Conservation (phyloP, 2,797 vertebrate genomes). For the Enteromius argenteus region DNA sequence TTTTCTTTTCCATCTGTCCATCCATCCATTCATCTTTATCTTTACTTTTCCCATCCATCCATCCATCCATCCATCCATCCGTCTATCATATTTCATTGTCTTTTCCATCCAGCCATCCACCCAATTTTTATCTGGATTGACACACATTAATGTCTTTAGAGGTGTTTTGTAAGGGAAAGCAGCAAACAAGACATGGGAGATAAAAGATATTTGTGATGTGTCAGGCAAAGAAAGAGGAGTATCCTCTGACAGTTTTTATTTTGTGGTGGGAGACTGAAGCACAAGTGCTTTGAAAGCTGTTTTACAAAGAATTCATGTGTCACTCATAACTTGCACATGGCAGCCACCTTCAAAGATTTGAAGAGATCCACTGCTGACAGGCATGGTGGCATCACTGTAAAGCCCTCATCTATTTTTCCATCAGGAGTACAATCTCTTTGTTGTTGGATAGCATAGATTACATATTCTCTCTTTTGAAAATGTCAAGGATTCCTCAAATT, state of each 20-base stretch:
- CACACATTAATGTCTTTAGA: constrained; percentile 46
- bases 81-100: neutral
- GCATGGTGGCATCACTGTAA: constrained; percentile 35
- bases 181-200: constrained; percentile 15
- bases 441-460: constrained; percentile 30
- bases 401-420: constrained; percentile 36
- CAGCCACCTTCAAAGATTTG: constrained; percentile 37
- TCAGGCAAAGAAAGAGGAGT: constrained; percentile 21
- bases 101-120: neutral
- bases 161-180: constrained; percentile 26
- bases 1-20: neutral
- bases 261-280: constrained; percentile 33
- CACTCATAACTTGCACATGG: constrained; percentile 24
- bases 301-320: constrained; percentile 49
- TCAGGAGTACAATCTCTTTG: constrained; percentile 33
- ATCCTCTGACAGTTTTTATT: constrained; percentile 40
- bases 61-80: neutral
- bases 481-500: constrained; percentile 26
- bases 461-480: constrained; percentile 21
- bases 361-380: constrained; percentile 45
- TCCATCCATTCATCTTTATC: neutral
- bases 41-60: neutral
- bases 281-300: constrained; percentile 37
- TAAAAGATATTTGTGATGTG: constrained; percentile 28
- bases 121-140: constrained; percentile 27